Evolutionary conservation across 2,888 invertebrate genomes (phyloP).

Genomic region (Orthosia gracilis): DNA sequence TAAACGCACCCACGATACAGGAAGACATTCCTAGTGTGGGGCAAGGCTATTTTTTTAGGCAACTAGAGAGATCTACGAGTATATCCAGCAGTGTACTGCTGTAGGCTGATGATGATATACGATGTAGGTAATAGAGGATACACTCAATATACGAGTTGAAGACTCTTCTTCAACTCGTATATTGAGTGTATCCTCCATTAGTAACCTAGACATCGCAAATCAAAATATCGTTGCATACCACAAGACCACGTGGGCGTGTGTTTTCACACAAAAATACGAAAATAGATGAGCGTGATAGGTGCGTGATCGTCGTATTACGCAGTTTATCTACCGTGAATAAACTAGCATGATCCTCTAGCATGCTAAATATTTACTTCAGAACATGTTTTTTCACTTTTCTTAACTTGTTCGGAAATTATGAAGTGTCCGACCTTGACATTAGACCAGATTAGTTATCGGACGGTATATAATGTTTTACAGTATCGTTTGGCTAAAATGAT

Average conservation of each 20-base stretch:
- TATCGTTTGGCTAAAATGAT: background rate
- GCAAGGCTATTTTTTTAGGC: too few relatives aligned
- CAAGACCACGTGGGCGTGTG: background rate
- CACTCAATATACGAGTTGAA: background rate
- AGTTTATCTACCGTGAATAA: slow-evolving; percentile 47
- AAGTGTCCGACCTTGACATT: slow-evolving; percentile 19
- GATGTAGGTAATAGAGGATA: too few relatives aligned
- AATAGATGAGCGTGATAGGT: slow-evolving; percentile 45
- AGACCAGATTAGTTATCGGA: background rate
- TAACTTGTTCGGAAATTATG: slow-evolving; percentile 23
- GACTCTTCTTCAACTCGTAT: too few relatives aligned
- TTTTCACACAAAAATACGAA: slow-evolving; percentile 36
- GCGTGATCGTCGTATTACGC: slow-evolving; percentile 46
- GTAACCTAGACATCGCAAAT: background rate
- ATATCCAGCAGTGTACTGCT: too few relatives aligned
- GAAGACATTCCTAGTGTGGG: too few relatives aligned
- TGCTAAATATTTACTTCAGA: slow-evolving; percentile 35
- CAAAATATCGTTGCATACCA: slow-evolving; percentile 17
- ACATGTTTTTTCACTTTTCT: slow-evolving; percentile 24
- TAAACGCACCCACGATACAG: too few relatives aligned
- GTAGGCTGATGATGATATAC: too few relatives aligned
- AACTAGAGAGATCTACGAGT: too few relatives aligned
- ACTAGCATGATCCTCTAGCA: slow-evolving; percentile 17
- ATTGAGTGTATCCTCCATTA: too few relatives aligned
- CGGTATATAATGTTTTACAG: background rate